phyloP scores from a whole-genome alignment of 2,888 invertebrate species.

The Macrosoma leucophasiata region DNA sequence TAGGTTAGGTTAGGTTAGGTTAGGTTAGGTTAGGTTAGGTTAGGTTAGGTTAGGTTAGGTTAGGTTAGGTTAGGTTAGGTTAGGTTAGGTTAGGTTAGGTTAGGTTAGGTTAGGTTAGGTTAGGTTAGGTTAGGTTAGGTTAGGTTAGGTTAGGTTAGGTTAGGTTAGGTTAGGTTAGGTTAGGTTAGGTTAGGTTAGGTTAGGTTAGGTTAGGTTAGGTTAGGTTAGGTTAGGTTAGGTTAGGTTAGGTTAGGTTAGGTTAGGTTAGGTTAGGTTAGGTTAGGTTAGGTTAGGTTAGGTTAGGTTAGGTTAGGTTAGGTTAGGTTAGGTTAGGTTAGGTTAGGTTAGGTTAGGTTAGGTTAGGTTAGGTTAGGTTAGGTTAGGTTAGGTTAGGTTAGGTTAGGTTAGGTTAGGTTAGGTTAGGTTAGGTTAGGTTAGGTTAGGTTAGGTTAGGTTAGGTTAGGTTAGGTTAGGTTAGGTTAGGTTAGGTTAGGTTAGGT shows the following conservation, averaged over 20 bases:
- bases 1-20: conserved; percentile 29
- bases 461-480: conserved; percentile 26
- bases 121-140: conserved; percentile 26
- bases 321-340: conserved; percentile 26
- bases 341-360: conserved; percentile 26
- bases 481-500: conserved; percentile 27
- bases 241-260: conserved; percentile 26
- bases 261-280: conserved; percentile 28
- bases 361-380: conserved; percentile 27
- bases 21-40: conserved; percentile 30
- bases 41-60: conserved; percentile 31
- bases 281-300: conserved; percentile 26
- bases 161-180: conserved; percentile 27
- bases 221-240: conserved; percentile 23
- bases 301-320: conserved; percentile 27
- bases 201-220: conserved; percentile 25
- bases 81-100: conserved; percentile 32
- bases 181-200: conserved; percentile 25
- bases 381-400: conserved; percentile 24
- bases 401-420: conserved; percentile 28
- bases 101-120: conserved; percentile 28
- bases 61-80: conserved; percentile 32
- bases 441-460: conserved; percentile 28
- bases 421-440: conserved; percentile 33
- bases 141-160: conserved; percentile 26